These are phyloP conservation scores for Origma solitaria DNA, from an alignment of 2,113 vertebrate genomes.

Conservation along the genomic window DNA sequence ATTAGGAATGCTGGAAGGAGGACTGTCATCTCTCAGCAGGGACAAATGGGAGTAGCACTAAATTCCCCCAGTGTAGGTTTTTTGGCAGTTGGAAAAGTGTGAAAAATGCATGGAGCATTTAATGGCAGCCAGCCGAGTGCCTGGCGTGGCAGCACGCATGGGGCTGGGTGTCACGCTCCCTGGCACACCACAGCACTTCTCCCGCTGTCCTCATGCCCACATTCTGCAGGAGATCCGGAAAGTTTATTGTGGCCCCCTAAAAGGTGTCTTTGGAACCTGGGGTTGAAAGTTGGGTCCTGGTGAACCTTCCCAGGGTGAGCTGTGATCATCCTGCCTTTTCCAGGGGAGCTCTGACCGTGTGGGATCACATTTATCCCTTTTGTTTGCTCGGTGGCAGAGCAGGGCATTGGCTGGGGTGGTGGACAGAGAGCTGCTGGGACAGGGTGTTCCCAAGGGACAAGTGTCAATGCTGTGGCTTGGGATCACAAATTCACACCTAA, in stretches of 20 bases:
- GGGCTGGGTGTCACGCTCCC: rapidly evolving
- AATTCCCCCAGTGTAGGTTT: background rate
- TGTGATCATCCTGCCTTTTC: background rate
- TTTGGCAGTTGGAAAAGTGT: background rate
- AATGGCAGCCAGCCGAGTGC: background rate
- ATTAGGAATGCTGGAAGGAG: background rate
- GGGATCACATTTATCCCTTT: background rate
- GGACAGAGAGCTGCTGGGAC: background rate
- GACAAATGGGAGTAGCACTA: background rate
- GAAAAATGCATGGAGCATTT: background rate
- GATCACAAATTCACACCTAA: background rate
- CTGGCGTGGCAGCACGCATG: rapidly evolving
- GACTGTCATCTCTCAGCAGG: background rate
- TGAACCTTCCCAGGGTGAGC: background rate
- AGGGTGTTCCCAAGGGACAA: background rate
- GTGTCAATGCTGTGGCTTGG: rapidly evolving
- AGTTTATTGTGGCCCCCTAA: background rate
- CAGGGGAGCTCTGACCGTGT: background rate
- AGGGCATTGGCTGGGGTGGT: background rate
- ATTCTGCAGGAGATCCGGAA: background rate
- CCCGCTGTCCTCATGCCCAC: rapidly evolving
- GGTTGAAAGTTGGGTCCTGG: background rate
- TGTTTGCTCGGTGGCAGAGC: background rate
- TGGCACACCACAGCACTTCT: rapidly evolving
- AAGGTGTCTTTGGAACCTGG: background rate